A percentile compares a stretch with the other conserved stretches of the same genome.
These are phyloP conservation scores for Troides aeacus DNA, from an alignment of 2,888 invertebrate genomes.

Conservation along the genomic window DNA sequence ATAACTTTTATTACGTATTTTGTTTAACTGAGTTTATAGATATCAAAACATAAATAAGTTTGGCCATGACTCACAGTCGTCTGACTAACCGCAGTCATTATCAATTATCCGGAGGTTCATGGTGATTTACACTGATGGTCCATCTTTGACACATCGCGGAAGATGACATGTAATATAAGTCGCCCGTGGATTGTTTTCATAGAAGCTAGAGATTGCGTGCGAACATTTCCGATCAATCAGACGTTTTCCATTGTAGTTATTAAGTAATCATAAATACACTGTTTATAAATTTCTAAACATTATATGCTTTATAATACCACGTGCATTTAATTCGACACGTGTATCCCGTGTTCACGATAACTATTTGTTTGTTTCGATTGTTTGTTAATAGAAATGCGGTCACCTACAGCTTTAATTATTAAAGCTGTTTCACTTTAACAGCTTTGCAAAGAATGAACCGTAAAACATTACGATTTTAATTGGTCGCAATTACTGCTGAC, in stretches of 20 bases:
- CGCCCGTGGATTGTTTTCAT: slow-evolving; percentile 21
- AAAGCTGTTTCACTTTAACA: not conserved
- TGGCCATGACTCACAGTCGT: slow-evolving; percentile 13
- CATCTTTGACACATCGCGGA: slow-evolving; percentile 27
- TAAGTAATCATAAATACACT: slow-evolving; percentile 17
- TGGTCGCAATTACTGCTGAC: too few species aligned
- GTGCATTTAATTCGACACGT: slow-evolving; percentile 22
- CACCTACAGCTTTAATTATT: not conserved
- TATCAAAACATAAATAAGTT: slow-evolving; percentile 6
- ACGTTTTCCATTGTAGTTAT: slow-evolving; percentile 26
- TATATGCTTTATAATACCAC: slow-evolving; percentile 28
- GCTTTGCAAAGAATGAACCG: not conserved
- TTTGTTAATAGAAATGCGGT: slow-evolving; percentile 19
- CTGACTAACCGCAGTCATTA: slow-evolving; percentile 17
- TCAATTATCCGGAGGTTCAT: slow-evolving; percentile 22
- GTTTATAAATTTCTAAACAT: slow-evolving; percentile 25
- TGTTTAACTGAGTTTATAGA: too few species aligned
- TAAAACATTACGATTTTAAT: too few species aligned
- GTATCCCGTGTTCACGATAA: slow-evolving; percentile 1
- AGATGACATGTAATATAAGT: slow-evolving; percentile 6
- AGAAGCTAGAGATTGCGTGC: slow-evolving; percentile 23
- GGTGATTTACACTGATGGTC: slow-evolving; percentile 15
- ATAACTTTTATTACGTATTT: too few species aligned
- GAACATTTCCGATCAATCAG: slow-evolving; percentile 27
- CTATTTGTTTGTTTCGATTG: slow-evolving; percentile 16